Base-by-base conservation (phyloP, 2,888 invertebrate genomes). In the Zygogramma bicolorata region DNA sequence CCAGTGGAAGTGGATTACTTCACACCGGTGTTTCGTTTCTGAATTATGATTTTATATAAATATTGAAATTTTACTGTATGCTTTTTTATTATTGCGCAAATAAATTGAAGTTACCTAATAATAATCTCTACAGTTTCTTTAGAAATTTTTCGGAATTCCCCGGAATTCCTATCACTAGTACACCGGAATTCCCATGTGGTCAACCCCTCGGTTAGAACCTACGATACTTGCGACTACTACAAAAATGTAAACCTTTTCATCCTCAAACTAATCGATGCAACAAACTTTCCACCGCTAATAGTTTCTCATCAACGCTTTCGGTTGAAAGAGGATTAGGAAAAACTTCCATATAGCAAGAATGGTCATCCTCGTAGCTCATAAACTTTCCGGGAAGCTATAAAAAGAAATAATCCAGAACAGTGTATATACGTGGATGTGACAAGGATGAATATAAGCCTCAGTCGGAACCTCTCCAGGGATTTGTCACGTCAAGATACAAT, bases 401-500 rank as follows among this genome's bases (percentile, higher is more conserved):
- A 81, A 80, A 80, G 79, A 80, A 80, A 81, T 83, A 83, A 83
- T 83, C 82, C 80, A 81, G 80, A 82, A 81, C 78, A 82, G 81
- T 79, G 82, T 78, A 80, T 81, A 81, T 81, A 82, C 82, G 81
- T 81, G 83, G 81, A 84, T 83, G 83, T 84, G 84, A 84, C 84
- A 84, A 81, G 82, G 71, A 73, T 62, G 68, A 72, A 72, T 82
- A 82, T 84, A 84, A 84, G 83, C 83, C 80, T 77, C 76, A 80
- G 81, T 80, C 81, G 78, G 76, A 77, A 78, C 81, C 81, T 83
- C 85, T 84, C 81, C 71, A 73, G 80, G 85, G 85, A 84, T 85
- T 85, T 85, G 85, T 85, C 85, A 85, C 84, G 84, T 85, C 85
- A 83, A 78, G 81, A 81, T 82, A 86, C 85, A 86, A 86, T 86